A percentile compares a stretch with the other conserved stretches of the same genome.
Evolutionary conservation across 2,888 invertebrate genomes (phyloP).

Genomic region (Lasius fuliginosus): DNA sequence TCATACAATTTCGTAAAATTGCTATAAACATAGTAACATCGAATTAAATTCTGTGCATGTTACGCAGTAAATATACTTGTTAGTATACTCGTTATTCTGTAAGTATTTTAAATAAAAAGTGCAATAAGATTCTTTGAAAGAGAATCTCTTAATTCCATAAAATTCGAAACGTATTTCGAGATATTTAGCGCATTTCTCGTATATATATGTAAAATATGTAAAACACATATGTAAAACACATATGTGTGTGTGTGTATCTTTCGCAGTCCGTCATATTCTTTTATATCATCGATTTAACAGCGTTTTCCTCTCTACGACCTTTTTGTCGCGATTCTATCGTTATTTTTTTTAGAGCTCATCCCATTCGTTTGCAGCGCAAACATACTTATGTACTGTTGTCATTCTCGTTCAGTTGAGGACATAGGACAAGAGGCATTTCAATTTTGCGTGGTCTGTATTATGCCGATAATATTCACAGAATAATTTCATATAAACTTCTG

Average conservation of each 20-base stretch:
- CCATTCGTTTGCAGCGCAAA: constrained; percentile 51
- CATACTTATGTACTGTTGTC: constrained; percentile 62
- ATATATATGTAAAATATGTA: constrained; percentile 18
- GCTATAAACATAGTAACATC: neutral
- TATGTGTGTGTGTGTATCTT: neutral
- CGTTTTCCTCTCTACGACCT: constrained; percentile 66
- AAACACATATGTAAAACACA: neutral
- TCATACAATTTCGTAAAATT: constrained; percentile 40
- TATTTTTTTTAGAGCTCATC: constrained; percentile 64
- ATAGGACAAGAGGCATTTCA: constrained; percentile 47
- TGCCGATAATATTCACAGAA: constrained; percentile 31
- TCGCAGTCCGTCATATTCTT: constrained; percentile 33
- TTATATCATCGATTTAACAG: constrained; percentile 61
- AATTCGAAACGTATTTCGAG: neutral
- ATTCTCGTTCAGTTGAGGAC: constrained; percentile 40
- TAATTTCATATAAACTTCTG: constrained; percentile 33
- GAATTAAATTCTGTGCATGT: constrained; percentile 14
- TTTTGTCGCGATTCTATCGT: constrained; percentile 40
- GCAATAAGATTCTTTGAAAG: neutral
- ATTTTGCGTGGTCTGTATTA: constrained; percentile 30
- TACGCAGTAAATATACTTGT: neutral
- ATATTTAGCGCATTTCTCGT: neutral
- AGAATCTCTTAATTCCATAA: neutral
- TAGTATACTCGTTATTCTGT: neutral
- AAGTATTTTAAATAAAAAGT: neutral